A percentile compares a stretch with the other conserved stretches of the same genome.
phyloP scores from a whole-genome alignment of 2,113 vertebrate genomes.

The Ctenodactylus gundi region DNA sequence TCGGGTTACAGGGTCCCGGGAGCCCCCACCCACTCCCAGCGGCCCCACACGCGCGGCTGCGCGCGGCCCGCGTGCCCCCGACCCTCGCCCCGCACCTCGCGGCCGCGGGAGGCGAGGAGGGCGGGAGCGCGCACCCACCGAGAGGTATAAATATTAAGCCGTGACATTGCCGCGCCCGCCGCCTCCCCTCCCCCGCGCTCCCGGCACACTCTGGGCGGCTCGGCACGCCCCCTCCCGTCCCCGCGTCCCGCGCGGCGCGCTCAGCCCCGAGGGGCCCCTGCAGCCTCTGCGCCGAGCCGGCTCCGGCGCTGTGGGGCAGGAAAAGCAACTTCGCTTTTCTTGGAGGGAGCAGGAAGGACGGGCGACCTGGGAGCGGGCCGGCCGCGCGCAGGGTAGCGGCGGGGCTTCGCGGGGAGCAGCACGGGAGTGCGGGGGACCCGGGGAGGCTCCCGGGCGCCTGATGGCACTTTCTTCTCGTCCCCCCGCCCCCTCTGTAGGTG shows the following conservation, averaged over 20 bases:
- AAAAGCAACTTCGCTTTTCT: constrained; percentile 63
- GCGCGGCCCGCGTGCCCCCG: not conserved
- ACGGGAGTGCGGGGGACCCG: constrained; percentile 17
- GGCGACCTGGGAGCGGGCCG: constrained; percentile 50
- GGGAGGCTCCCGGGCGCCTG: constrained; percentile 49
- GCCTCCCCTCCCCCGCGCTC: constrained; percentile 72
- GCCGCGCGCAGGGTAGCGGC: constrained; percentile 34
- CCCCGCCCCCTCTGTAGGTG: constrained; percentile 56
- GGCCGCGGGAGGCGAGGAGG: not conserved
- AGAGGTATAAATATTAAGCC: constrained; percentile 69
- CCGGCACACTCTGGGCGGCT: constrained; percentile 72
- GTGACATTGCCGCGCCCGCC: constrained; percentile 75
- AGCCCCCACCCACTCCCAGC: constrained; percentile 65
- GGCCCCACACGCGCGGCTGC: constrained; percentile 13
- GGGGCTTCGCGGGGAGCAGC: constrained; percentile 28
- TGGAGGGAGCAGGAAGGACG: constrained; percentile 44
- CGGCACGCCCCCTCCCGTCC: constrained; percentile 75
- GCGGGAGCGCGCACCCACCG: not conserved
- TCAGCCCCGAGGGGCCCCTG: constrained; percentile 76
- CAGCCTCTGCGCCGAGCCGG: constrained; percentile 49
- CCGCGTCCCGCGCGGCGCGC: constrained; percentile 61
- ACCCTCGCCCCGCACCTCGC: not conserved
- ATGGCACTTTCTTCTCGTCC: constrained; percentile 56
- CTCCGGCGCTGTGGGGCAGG: constrained; percentile 40
- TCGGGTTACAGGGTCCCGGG: constrained; percentile 74